phyloP scores from a whole-genome alignment of 2,888 invertebrate genomes.

The Drosophila kokeensis region DNA sequence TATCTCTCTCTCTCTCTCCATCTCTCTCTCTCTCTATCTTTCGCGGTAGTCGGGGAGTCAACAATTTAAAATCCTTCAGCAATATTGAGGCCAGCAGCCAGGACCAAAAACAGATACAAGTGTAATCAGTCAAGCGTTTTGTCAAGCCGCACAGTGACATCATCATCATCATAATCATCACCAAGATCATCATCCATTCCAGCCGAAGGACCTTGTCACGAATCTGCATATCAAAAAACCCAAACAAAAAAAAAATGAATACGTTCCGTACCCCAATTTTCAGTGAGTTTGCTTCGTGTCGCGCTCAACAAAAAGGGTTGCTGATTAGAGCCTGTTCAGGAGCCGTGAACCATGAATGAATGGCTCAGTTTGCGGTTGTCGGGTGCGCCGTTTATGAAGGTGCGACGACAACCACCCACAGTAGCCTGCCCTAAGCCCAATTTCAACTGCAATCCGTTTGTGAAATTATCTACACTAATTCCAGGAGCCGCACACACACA shows the following conservation, averaged over 20 bases:
- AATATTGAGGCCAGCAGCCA: constrained; percentile 64
- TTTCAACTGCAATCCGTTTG: constrained; percentile 46
- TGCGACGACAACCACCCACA: constrained; percentile 53
- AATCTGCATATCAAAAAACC: constrained; percentile 83
- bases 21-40: background rate
- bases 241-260: constrained; percentile 29
- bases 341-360: constrained; percentile 74
- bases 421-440: constrained; percentile 20
- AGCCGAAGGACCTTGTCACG: constrained; percentile 49
- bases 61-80: constrained; percentile 77
- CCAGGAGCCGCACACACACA: constrained; percentile 34
- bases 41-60: constrained; percentile 55
- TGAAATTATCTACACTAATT: constrained; percentile 74
- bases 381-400: constrained; percentile 75
- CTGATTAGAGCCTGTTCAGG: constrained; percentile 72
- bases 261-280: constrained; percentile 57
- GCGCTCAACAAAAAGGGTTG: constrained; percentile 65
- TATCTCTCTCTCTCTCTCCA: background rate
- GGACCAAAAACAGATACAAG: constrained; percentile 74
- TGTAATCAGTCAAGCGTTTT: constrained; percentile 83
- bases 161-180: constrained; percentile 52
- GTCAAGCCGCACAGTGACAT: constrained; percentile 75
- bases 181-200: constrained; percentile 23
- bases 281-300: constrained; percentile 15
- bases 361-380: constrained; percentile 53